Evolutionary conservation across 2,888 invertebrate genomes (phyloP), one percentile per base, ranked within the genome.

Genomic region (Apodemia hepburni): DNA sequence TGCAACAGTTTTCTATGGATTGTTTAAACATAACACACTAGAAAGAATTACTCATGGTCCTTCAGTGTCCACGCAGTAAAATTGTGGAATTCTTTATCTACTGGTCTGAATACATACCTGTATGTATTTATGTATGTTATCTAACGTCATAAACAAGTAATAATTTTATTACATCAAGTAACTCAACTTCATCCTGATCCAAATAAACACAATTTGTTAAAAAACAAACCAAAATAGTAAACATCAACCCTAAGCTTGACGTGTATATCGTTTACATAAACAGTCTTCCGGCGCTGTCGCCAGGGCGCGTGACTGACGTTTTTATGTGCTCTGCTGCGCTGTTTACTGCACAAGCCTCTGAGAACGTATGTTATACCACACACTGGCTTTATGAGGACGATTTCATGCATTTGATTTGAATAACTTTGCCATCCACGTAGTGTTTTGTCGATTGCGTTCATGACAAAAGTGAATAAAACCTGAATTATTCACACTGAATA

Each of bases 301-400:
- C 29, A 57, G 57, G 57, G 57, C 29, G 57, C 57, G 57, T 57
- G 57, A 57, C 57, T 12, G 57, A 57, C 57, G 57, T 57, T 27
- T 57, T 57, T 57, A 57, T 57, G 57, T 57, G 57, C 57, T 29
- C n/a, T 27, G 57, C 57, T 57, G 57, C 7, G 29, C 57, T 57
- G 27, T 57, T 57, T 57, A 57, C 15, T 29, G 29, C 57, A n/a
- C 29, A 18, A 54, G n/a, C 8, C 15, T 57, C 27, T 2, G 29
- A 27, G 27, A 29, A n/a, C n/a, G 57, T 57, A 27, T 57, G 57
- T 57, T 57, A 57, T 57, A 57, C 57, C 29, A 54, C 57, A 54
- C 22, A 54, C 29, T 57, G 54, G 54, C 27, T 54, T 51, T 54
- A 54, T 22, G 54, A 54, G 51, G 54, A 54, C 54, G 54, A 54